Conservation (phyloP, 2,113 vertebrate species). For the Mirounga angustirostris region DNA sequence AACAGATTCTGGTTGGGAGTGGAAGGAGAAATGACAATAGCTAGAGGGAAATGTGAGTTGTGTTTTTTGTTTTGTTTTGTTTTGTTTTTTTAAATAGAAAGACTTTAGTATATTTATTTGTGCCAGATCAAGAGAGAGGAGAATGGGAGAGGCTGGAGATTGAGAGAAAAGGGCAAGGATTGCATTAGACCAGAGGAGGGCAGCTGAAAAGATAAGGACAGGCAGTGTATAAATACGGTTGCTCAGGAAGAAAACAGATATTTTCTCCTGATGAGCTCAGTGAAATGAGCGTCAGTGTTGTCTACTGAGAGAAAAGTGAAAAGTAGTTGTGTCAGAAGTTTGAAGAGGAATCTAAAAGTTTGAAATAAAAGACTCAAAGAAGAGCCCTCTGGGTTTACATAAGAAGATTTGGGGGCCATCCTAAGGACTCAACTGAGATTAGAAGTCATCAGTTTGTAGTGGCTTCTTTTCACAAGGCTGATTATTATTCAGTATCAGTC, state of each 20-base stretch:
- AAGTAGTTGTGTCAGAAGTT: not conserved
- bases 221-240: not conserved
- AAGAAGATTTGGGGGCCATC: not conserved
- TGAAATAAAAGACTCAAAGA: constrained; percentile 15
- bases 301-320: not conserved
- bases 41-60: not conserved
- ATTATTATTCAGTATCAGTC: not conserved
- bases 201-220: not conserved
- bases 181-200: not conserved
- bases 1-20: not conserved
- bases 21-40: not conserved
- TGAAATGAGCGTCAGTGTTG: not conserved
- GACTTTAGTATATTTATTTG: not conserved
- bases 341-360: not conserved
- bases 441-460: not conserved
- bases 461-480: not conserved
- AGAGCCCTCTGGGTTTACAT: not conserved
- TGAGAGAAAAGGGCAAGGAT: not conserved
- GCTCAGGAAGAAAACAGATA: not conserved
- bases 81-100: not conserved
- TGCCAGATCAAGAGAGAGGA: not conserved
- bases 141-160: not conserved
- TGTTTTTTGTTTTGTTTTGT: not conserved
- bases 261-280: not conserved
- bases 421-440: not conserved